These are phyloP conservation scores for Ochotona princeps DNA, from an alignment of 2,113 vertebrate genomes.

Conservation along the genomic window DNA sequence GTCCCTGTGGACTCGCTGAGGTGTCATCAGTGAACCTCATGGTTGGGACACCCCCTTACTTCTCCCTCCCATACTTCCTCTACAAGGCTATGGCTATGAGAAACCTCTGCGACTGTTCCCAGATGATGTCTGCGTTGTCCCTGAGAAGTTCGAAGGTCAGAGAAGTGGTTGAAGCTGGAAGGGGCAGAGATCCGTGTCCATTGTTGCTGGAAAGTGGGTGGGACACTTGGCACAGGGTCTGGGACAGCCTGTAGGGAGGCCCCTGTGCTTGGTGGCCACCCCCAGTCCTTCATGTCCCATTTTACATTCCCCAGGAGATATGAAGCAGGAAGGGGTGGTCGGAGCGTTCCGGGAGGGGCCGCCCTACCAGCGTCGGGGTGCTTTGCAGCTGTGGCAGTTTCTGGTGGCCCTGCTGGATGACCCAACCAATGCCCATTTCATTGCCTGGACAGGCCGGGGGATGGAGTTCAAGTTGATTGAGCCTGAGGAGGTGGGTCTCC, in stretches of 20 bases:
- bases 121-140: constrained; percentile 95
- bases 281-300: neutral
- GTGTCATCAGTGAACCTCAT: neutral
- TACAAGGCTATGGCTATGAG: constrained; percentile 93
- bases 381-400: constrained; percentile 98
- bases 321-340: constrained; percentile 92
- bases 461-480: constrained; percentile 99
- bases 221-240: neutral
- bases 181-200: neutral
- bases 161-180: neutral
- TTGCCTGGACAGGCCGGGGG: constrained; percentile 98
- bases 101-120: constrained; percentile 85
- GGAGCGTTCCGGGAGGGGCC: constrained; percentile 92
- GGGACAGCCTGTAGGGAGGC: neutral
- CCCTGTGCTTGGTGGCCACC: too few species aligned
- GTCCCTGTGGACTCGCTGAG: neutral
- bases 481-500: constrained; percentile 94
- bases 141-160: constrained; percentile 97
- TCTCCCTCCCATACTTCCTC: constrained; percentile 45
- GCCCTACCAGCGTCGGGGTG: constrained; percentile 96
- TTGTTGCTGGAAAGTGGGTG: neutral
- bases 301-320: constrained; percentile 87
- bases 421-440: constrained; percentile 95
- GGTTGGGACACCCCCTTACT: neutral
- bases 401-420: constrained; percentile 96